Conservation (phyloP, 2,888 invertebrate species). For the Hirtodrosophila cameraria region DNA sequence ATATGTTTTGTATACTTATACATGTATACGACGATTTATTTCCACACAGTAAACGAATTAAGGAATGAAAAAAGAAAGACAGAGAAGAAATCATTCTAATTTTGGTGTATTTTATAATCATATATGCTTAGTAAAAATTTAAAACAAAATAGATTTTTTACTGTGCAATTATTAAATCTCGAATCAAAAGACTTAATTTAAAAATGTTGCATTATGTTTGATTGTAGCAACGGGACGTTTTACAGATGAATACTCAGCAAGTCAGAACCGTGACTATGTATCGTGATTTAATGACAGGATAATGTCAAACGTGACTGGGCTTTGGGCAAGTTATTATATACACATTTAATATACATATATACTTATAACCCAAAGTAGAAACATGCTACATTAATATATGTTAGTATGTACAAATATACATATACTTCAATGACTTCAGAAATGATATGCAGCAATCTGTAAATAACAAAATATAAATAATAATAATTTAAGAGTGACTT, state of each 20-base stretch:
- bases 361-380: no score
- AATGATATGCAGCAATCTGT: neutral
- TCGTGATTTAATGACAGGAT: slow-evolving; percentile 72
- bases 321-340: slow-evolving; percentile 28
- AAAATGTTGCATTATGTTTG: slow-evolving; percentile 2
- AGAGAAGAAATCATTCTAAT: no score
- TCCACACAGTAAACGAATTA: no score
- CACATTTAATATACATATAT: neutral
- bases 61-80: no score
- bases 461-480: neutral
- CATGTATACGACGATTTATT: no score
- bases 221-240: slow-evolving; percentile 80
- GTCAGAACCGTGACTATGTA: slow-evolving; percentile 81
- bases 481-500: neutral
- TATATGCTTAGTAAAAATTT: no score
- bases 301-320: neutral
- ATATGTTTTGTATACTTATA: no score
- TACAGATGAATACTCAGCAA: slow-evolving; percentile 81
- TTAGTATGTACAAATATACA: neutral
- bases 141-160: no score
- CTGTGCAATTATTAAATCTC: no score
- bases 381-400: slow-evolving; percentile 1
- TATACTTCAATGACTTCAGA: neutral
- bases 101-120: no score
- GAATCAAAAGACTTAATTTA: no score